phyloP scores from a whole-genome alignment of 2,888 invertebrate species.

The Stenoptilia bipunctidactyla region DNA sequence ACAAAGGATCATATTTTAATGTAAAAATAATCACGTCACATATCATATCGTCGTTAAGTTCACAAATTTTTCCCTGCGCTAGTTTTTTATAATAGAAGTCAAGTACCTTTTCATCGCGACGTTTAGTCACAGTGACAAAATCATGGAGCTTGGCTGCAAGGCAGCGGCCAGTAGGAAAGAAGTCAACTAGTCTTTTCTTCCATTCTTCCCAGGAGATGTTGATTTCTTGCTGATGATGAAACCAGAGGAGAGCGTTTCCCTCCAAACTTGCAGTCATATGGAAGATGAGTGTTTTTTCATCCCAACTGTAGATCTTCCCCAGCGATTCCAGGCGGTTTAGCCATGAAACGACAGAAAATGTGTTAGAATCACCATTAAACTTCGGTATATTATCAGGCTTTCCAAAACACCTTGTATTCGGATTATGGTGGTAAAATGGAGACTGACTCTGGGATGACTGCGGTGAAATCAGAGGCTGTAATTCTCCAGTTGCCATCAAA shows the following conservation, averaged over 20 bases:
- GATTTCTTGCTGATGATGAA: conserved; percentile 6
- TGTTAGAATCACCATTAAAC: conserved; percentile 3
- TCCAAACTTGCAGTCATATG: conserved; percentile 8
- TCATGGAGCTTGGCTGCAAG: conserved; percentile 3
- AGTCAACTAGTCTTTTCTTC: conserved; percentile 4
- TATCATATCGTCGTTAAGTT: conserved; percentile 6
- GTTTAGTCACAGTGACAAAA: not conserved
- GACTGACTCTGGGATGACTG: too few species aligned
- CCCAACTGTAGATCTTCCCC: conserved; percentile 3
- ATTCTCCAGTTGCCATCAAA: too few species aligned
- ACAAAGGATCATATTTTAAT: too few species aligned
- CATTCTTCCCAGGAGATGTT: conserved; percentile 8
- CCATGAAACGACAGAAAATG: not conserved
- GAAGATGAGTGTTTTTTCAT: conserved; percentile 7
- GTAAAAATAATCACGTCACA: conserved; percentile 9
- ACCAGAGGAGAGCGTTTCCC: conserved; percentile 8
- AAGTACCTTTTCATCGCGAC: conserved; percentile 6
- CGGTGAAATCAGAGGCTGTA: too few species aligned
- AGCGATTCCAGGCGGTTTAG: conserved; percentile 1
- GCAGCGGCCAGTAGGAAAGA: conserved; percentile 6
- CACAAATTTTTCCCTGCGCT: conserved; percentile 5
- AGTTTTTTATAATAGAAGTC: conserved; percentile 9
- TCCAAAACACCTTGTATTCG: too few species aligned
- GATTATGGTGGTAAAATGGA: too few species aligned
- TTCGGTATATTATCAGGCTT: too few species aligned